These are phyloP conservation scores for Platycheirus albimanus DNA, from an alignment of 2,888 invertebrate genomes.

Conservation along the genomic window DNA sequence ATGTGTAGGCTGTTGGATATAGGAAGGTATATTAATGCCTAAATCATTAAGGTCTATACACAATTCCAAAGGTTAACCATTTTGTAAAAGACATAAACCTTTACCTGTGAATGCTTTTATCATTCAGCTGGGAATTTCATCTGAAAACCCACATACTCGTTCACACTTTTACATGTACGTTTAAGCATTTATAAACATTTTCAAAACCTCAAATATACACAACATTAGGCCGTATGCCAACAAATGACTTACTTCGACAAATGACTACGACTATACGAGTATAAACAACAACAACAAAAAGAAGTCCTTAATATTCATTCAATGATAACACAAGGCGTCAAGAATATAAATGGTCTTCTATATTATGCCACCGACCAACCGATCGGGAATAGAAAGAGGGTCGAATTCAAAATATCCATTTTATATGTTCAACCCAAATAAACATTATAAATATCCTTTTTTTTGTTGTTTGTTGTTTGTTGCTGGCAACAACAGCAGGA, in stretches of 20 bases:
- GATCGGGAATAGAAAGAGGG: conserved; percentile 5
- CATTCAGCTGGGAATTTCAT: conserved; percentile 27
- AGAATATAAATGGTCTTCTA: neutral
- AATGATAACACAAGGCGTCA: neutral
- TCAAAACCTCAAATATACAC: conserved; percentile 1
- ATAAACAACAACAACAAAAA: too few relatives aligned
- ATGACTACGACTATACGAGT: neutral
- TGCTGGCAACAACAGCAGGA: neutral
- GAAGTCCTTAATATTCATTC: conserved; percentile 17
- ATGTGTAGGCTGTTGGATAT: too few relatives aligned
- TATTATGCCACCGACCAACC: neutral
- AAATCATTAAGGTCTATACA: conserved; percentile 5
- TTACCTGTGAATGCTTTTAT: conserved; percentile 30
- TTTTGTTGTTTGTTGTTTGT: too few relatives aligned
- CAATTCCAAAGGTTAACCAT: conserved; percentile 7
- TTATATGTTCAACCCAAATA: conserved; percentile 21
- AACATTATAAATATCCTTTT: conserved; percentile 23
- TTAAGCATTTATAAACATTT: conserved; percentile 7
- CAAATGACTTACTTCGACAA: conserved; percentile 12
- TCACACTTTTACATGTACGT: neutral
- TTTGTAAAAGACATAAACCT: conserved; percentile 3
- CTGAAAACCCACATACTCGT: conserved; percentile 22
- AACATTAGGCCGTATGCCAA: conserved; percentile 16
- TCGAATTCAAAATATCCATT: conserved; percentile 30
- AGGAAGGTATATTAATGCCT: too few relatives aligned